Evolutionary conservation across 2,797 vertebrate species (phyloP), one percentile per base, ranked within the genome.

Genomic region (Arctocebus calabarensis): DNA sequence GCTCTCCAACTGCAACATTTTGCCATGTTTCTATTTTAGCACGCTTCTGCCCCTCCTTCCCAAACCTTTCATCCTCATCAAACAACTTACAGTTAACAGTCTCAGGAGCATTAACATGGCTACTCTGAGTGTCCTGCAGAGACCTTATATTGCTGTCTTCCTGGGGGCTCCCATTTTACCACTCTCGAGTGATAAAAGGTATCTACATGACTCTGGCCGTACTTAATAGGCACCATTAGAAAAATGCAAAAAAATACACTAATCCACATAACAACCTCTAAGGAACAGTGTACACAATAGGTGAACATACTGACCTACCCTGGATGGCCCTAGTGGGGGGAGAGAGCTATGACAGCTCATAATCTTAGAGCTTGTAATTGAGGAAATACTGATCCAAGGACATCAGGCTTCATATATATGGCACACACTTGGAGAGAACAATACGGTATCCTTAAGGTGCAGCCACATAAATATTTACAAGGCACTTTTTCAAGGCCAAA

Each of bases 401-500:
- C 16, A 9, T 1, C 52, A n/a, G 0, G 20, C 1, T 81, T 40
- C n/a, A 23, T 40, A 20, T 40, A 16, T 48, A 16, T 13, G 34
- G 12, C 43, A 43, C 5, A 12, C 7, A 7, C 5, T 79, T 68
- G 16, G 4, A 43, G 10, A 92, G 7, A 83, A 3, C 12, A 11
- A 68, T 9, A 27, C 0, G 34, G 0, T 70, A 40, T 19, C 17
- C 25, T 19, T 68, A 91, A 73, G n/a, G 10, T 12, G n/a, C 81
- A 70, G 43, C 4, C 43, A 84, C 8, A 4, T 90, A 61, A 87
- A 52, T 37, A 71, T 37, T 75, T 40, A 87, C 11, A 66, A 52
- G 55, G 11, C 12, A n/a, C n/a, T 11, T 74, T 93, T 91, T 45
- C 29, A 93, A 96, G 86, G 55, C 1, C 29, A 66, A 75, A 12